Percentiles rank a stretch among this genome's conserved stretches.
Evolutionary conservation across 2,888 invertebrate species (phyloP).

Genomic region (Periphyllus acericola): DNA sequence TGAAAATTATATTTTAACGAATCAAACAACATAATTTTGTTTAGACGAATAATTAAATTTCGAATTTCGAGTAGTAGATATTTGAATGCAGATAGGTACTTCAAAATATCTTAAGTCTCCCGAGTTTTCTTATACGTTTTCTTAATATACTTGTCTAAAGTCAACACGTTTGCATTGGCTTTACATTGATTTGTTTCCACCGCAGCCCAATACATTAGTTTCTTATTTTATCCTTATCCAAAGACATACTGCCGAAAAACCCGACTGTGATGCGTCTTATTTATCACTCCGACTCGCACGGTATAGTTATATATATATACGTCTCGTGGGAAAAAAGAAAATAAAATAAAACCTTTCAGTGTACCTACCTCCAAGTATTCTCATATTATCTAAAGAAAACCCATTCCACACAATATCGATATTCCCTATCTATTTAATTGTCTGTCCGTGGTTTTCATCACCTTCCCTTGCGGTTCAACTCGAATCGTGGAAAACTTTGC

Average conservation of each 20-base stretch:
- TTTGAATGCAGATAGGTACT: too few relatives aligned
- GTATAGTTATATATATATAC: constrained; percentile 23
- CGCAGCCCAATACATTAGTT: not conserved
- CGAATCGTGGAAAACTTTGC: not conserved
- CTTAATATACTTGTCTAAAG: not conserved
- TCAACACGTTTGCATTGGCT: constrained; percentile 4
- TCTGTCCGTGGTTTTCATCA: not conserved
- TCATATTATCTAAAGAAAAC: constrained; percentile 4
- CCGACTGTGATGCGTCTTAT: constrained; percentile 21
- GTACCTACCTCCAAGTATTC: too few relatives aligned
- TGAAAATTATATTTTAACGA: too few relatives aligned
- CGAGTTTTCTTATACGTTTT: not conserved
- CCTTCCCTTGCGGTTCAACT: not conserved
- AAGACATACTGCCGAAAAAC: constrained; percentile 35
- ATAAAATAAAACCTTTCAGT: constrained; percentile 1
- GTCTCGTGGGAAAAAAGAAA: not conserved
- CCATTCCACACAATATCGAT: not conserved
- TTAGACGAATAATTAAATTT: too few relatives aligned
- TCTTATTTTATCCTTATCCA: constrained; percentile 23
- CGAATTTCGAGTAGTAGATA: too few relatives aligned
- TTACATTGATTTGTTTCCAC: constrained; percentile 29
- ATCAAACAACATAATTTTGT: too few relatives aligned
- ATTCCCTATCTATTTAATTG: not conserved
- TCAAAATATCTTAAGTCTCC: not conserved
- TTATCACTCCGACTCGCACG: constrained; percentile 35